Conservation (phyloP, 2,888 invertebrate genomes). For the Lithophane leautieri region DNA sequence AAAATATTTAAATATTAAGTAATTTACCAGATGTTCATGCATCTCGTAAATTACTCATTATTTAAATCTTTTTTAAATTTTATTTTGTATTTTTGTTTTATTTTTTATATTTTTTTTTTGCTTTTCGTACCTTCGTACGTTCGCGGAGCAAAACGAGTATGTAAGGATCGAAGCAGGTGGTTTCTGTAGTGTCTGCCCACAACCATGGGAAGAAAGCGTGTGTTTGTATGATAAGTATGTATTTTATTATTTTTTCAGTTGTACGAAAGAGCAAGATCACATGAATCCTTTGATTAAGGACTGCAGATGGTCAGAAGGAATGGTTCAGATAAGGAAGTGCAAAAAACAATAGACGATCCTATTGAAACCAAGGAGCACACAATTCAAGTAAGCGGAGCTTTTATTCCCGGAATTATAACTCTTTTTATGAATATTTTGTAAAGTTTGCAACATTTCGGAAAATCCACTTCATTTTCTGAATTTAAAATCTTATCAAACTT, state of each 20-base stretch:
- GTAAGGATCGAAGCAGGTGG: background rate
- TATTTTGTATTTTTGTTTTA: too few relatives aligned
- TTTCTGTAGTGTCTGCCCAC: background rate
- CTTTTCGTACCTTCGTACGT: too few relatives aligned
- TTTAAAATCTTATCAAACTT: background rate
- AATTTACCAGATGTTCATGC: background rate
- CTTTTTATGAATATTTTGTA: background rate
- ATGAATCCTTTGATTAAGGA: background rate
- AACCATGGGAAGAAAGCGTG: background rate
- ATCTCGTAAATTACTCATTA: too few relatives aligned
- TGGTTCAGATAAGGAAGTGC: background rate
- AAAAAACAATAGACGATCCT: background rate
- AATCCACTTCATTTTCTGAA: background rate
- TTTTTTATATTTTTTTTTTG: too few relatives aligned
- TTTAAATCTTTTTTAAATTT: too few relatives aligned
- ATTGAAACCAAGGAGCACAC: background rate
- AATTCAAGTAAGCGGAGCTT: background rate
- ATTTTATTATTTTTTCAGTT: background rate
- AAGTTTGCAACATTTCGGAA: background rate
- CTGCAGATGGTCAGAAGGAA: background rate
- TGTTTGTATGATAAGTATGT: background rate
- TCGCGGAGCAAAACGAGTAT: too few relatives aligned
- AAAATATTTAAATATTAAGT: conserved; percentile 33
- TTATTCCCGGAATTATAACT: background rate
- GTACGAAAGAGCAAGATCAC: background rate